Evolutionary conservation across 2,113 vertebrate species (phyloP), one percentile per base, ranked within the genome.

Genomic region (human (Homo sapiens)): DNA sequence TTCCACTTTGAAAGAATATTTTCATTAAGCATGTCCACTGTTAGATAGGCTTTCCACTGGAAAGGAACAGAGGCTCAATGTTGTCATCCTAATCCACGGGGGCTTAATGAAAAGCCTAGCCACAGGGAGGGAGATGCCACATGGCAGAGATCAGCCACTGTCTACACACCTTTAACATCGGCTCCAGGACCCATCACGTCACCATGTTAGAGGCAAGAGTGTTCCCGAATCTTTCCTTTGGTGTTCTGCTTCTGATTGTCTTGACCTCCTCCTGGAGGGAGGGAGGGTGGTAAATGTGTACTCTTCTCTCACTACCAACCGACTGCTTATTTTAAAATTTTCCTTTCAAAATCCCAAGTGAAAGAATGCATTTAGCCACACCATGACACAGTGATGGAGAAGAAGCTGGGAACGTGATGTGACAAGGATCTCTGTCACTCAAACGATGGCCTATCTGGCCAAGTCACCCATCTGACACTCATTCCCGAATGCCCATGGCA

Each of bases 161-260:
- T 90, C 25, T 22, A 2, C 3, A 38, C 0, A 0, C 2, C 5
- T 2, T 0, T 3, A 30, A 0, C 0, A 23, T 22, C 20, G 57
- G 20, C 45, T 64, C 59, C 43, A 22, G 30, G 43, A 23, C n/a
- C 14, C 0, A 5, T n/a, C n/a, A 40, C n/a, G n/a, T 43, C 27
- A 40, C 12, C 25, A 1, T n/a, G 13, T 85, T 32, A 66, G 73
- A 55, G 8, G 4, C 48, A 92, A 25, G 18, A 17, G 1, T 45
- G 6, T 79, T n/a, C 27, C 2, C 9, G 25, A 66, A 9, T 50
- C 25, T 93, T 68, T 79, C 35, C 35, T 40, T 40, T 45, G 4
- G 17, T 48, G 12, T 14, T 55, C 93, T 22, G 9, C 27, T 81
- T 18, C 76, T 32, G 61, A 32, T 8, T 48, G 32, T 17, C n/a